Evolutionary conservation across 1,140 invertebrate genomes (phyloP).

Genomic region (Scylla paramamosain): DNA sequence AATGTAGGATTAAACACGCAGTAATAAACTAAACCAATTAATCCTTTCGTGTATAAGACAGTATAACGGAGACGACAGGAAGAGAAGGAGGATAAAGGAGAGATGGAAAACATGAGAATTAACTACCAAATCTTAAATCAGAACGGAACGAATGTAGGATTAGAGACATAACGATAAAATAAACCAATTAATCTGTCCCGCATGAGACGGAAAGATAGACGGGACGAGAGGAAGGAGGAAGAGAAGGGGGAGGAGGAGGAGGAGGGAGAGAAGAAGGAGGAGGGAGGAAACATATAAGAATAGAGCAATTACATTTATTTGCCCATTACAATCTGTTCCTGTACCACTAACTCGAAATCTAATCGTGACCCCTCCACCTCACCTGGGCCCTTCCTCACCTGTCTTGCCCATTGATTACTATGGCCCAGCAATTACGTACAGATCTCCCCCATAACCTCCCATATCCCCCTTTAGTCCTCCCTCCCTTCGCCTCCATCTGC

Average conservation of each 20-base stretch:
- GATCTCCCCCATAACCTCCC: not conserved
- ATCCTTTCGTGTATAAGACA: not conserved
- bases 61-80: not conserved
- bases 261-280: not conserved
- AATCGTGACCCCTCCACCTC: not conserved
- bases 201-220: not conserved
- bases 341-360: not conserved
- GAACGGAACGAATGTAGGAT: too few relatives aligned
- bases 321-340: not conserved
- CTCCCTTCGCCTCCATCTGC: not conserved
- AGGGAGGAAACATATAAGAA: not conserved
- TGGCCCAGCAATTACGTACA: not conserved
- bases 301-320: slow-evolving; percentile 15
- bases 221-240: not conserved
- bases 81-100: too few relatives aligned
- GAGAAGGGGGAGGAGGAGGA: not conserved
- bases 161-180: too few relatives aligned
- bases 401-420: not conserved
- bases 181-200: too few relatives aligned
- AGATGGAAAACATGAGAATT: too few relatives aligned
- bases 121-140: too few relatives aligned
- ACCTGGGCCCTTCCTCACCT: not conserved
- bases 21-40: too few relatives aligned
- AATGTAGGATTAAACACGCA: too few relatives aligned
- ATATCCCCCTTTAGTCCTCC: not conserved